Base-by-base conservation (phyloP, 2,113 vertebrate species). In the Datnioides undecimradiatus region DNA sequence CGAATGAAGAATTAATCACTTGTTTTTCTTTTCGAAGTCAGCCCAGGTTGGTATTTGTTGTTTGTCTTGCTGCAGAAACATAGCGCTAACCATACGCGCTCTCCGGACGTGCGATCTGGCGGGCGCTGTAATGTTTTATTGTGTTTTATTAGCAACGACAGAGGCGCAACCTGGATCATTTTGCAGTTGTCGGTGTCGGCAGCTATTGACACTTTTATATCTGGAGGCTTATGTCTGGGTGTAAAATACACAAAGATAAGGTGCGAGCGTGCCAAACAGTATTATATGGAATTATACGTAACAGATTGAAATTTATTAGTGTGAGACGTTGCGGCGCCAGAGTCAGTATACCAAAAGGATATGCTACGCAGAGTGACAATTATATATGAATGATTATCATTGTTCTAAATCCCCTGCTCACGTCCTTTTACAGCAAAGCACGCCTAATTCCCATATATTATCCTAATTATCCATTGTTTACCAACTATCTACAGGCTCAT, bases 401-500 rank as follows among this genome's bases (percentile, higher is more conserved):
- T 34, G 79, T 51, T 75, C 46, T 40, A 88, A 85, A 87, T 90
- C 77, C 87, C 74, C 54, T 45, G 80, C 63, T 71, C 63, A 45
- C 45, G 48, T 87, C 74, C 77, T 88, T 88, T 90, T 82, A 85
- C 63, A 86, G 51, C 77, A 71, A 74, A 87, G 88, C 73, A 76
- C 1, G 45, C 27, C 46, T 67, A 90, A 91, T 85, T 89, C 87
- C 67, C 68, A 76, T 88, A 82, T 63, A 91, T 93, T 87, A 91
- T 76, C 80, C 73, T 80, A 85, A 90, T 88, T 81, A 91, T 78
- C 83, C 77, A 83, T 79, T 91, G 84, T 92, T 90, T 87, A 90
- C 86, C 79, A 82, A 89, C 74, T 49, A 88, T 83, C 85, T 85
- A 82, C 63, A 76, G 86, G 70, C 84, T 83, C 79, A 78, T 85